Evolutionary conservation across 2,113 vertebrate species (phyloP).

Genomic region (Caloenas nicobarica): DNA sequence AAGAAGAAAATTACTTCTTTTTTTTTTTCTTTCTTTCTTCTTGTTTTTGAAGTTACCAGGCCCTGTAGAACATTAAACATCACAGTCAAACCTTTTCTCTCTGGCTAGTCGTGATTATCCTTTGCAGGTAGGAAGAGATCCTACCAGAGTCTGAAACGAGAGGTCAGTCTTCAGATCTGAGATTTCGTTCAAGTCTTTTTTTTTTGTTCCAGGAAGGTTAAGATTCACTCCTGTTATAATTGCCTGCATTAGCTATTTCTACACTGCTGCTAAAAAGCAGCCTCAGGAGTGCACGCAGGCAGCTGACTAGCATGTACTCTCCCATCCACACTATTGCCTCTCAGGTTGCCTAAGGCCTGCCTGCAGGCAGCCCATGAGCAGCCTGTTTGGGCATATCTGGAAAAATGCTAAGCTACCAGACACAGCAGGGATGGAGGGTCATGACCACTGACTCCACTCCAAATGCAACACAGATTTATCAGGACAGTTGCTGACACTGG

Average conservation of each 20-base stretch:
- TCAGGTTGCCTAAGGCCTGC: constrained; percentile 50
- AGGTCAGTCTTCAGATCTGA: constrained; percentile 48
- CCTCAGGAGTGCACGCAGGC: background rate
- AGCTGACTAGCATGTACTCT: background rate
- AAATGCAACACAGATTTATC: background rate
- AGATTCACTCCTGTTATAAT: background rate
- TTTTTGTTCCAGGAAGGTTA: background rate
- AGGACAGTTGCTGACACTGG: background rate
- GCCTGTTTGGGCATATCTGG: background rate
- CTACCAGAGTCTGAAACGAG: background rate
- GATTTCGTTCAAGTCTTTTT: background rate
- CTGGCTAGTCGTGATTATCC: background rate
- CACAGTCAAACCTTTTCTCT: constrained; percentile 23
- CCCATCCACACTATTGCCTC: background rate
- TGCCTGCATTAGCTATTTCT: constrained; percentile 15
- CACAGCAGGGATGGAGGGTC: background rate
- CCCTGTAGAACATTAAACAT: background rate
- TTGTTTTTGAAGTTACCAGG: background rate
- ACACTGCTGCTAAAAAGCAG: background rate
- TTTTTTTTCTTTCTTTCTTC: background rate
- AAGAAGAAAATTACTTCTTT: background rate
- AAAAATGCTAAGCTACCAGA: background rate
- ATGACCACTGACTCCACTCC: background rate
- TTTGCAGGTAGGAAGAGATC: background rate
- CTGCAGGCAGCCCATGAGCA: constrained; percentile 39